Percentiles rank a stretch among this genome's conserved stretches.
phyloP scores from a whole-genome alignment of 2,797 vertebrate genomes.

The Bradypus variegatus region DNA sequence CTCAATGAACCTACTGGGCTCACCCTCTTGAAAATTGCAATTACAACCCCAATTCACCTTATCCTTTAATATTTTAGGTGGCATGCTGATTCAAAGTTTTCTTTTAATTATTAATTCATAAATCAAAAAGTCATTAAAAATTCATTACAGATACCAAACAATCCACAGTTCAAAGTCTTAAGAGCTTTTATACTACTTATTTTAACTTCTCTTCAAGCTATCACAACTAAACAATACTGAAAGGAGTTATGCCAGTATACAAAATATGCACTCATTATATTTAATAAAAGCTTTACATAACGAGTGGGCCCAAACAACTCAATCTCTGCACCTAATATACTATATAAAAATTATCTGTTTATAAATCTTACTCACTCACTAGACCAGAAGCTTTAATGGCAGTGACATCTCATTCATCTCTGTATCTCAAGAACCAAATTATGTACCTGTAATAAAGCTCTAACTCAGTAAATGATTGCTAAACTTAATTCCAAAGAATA shows the following conservation, averaged over 20 bases:
- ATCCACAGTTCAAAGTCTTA: background rate
- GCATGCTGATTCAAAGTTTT: background rate
- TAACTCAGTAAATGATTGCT: background rate
- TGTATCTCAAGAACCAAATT: background rate
- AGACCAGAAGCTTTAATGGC: background rate
- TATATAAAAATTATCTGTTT: background rate
- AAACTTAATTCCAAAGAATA: slow-evolving; percentile 11
- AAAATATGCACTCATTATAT: background rate
- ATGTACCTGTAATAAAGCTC: background rate
- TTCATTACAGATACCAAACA: background rate
- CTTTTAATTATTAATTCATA: slow-evolving; percentile 15
- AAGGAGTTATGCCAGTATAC: background rate
- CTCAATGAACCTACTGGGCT: background rate
- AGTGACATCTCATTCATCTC: background rate
- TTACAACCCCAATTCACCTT: background rate
- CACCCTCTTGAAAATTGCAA: background rate
- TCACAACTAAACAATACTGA: background rate
- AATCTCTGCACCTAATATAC: background rate
- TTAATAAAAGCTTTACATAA: background rate
- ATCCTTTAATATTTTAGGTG: background rate
- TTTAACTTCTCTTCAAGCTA: slow-evolving; percentile 3
- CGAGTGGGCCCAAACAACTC: background rate
- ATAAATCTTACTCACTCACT: background rate
- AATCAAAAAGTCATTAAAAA: slow-evolving; percentile 13
- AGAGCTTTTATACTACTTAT: background rate